Conservation (phyloP, 2,888 invertebrate species). For the Myopa tessellatipennis region DNA sequence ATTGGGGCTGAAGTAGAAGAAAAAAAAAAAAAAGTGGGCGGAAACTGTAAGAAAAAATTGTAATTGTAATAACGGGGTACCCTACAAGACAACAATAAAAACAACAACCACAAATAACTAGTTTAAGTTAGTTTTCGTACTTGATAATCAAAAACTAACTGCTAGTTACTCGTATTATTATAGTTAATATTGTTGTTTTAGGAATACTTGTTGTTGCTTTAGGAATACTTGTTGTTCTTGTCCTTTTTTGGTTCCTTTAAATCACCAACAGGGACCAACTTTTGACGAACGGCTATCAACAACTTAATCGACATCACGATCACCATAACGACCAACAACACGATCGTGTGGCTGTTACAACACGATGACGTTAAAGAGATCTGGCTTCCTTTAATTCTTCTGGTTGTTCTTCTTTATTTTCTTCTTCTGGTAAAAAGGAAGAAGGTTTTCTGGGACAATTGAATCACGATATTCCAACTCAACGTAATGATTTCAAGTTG, state of each 20-base stretch:
- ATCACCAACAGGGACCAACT: background rate
- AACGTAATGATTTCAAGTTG: too few relatives aligned
- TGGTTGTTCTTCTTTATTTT: too few relatives aligned
- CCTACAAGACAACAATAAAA: background rate
- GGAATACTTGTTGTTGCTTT: background rate
- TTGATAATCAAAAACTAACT: slow-evolving; percentile 21
- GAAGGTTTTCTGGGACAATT: too few relatives aligned
- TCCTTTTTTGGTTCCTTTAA: background rate
- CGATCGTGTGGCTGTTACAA: too few relatives aligned
- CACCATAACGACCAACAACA: background rate
- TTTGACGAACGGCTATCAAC: background rate
- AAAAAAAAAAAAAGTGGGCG: slow-evolving; percentile 10
- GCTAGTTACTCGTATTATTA: slow-evolving; percentile 3
- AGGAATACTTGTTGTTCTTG: background rate
- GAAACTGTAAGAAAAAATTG: slow-evolving; percentile 19
- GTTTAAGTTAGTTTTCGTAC: background rate
- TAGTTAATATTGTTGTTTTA: too few relatives aligned
- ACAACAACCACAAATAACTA: background rate
- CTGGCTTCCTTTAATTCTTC: too few relatives aligned
- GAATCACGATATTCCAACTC: too few relatives aligned
- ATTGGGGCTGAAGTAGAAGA: background rate
- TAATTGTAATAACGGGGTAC: slow-evolving; percentile 13
- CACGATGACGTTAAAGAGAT: too few relatives aligned
- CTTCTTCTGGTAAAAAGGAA: too few relatives aligned
- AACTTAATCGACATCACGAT: background rate